Conservation (phyloP, 2,888 invertebrate species). For the Ornithoptera priamus region DNA sequence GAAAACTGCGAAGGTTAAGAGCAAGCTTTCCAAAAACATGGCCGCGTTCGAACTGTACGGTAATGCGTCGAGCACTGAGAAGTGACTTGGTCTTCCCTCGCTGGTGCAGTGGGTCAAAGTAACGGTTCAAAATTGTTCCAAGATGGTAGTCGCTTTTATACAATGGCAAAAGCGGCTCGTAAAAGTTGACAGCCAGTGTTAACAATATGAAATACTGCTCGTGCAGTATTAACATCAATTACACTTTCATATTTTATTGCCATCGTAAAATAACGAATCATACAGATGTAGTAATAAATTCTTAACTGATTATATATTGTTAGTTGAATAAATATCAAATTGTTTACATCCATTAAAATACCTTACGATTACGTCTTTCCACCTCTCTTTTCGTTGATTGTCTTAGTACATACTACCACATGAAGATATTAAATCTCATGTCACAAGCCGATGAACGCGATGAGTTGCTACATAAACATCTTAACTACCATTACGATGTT, state of each 20-base stretch:
- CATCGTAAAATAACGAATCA: background rate
- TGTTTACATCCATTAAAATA: too few species aligned
- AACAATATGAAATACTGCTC: conserved; percentile 26
- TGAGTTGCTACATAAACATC: too few species aligned
- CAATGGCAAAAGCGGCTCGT: conserved; percentile 9
- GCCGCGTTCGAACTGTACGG: conserved; percentile 56
- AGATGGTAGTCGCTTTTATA: conserved; percentile 31
- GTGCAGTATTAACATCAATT: conserved; percentile 7
- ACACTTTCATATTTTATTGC: background rate
- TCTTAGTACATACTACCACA: too few species aligned
- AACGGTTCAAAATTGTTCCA: conserved; percentile 55
- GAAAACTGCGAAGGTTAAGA: conserved; percentile 60
- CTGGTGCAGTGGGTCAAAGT: conserved; percentile 66
- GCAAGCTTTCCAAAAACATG: conserved; percentile 75
- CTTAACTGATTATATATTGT: background rate
- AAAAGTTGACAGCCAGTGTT: background rate
- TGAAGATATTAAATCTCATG: too few species aligned
- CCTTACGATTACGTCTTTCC: too few species aligned
- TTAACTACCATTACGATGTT: too few species aligned
- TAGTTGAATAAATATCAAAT: background rate
- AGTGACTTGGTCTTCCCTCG: conserved; percentile 39
- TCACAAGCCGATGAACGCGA: too few species aligned
- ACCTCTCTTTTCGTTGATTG: too few species aligned
- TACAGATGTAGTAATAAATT: background rate
- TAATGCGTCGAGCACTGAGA: conserved; percentile 55